Conservation (phyloP, 2,888 invertebrate genomes). For the Pimpla rufipes region DNA sequence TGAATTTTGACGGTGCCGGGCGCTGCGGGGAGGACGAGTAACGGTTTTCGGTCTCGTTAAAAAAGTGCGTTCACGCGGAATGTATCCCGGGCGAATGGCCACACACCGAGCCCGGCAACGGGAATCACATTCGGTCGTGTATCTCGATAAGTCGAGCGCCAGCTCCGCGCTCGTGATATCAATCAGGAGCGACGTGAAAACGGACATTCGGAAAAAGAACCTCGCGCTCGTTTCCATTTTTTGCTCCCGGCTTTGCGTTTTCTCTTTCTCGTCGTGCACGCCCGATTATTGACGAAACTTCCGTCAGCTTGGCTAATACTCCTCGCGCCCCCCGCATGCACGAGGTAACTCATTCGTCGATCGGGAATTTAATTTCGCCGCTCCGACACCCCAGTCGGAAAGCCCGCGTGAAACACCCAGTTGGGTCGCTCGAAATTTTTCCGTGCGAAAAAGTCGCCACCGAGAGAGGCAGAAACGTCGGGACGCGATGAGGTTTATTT, state of each 20-base stretch:
- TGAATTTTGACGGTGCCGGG: slow-evolving; percentile 30
- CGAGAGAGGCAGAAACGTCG: background rate
- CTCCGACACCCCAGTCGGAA: background rate
- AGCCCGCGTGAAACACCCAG: background rate
- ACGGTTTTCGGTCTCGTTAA: slow-evolving; percentile 72
- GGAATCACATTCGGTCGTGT: slow-evolving; percentile 41
- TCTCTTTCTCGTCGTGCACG: slow-evolving; percentile 9
- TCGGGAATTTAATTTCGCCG: slow-evolving; percentile 14
- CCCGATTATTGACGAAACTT: slow-evolving; percentile 43
- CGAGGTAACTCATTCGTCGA: slow-evolving; percentile 8
- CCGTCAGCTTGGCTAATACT: slow-evolving; percentile 13
- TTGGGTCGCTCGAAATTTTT: background rate
- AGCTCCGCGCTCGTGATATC: slow-evolving; percentile 31
- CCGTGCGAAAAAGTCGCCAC: slow-evolving; percentile 7
- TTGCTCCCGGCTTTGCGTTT: slow-evolving; percentile 2
- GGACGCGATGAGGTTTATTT: slow-evolving; percentile 15
- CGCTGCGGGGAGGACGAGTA: slow-evolving; percentile 27
- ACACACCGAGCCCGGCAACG: background rate
- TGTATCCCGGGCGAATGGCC: slow-evolving; percentile 37
- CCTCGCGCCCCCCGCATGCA: background rate
- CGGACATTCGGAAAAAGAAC: slow-evolving; percentile 18
- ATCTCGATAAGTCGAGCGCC: slow-evolving; percentile 36
- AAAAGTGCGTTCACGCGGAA: slow-evolving; percentile 65
- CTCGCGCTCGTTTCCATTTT: slow-evolving; percentile 24
- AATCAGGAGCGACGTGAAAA: slow-evolving; percentile 10